Evolutionary conservation across 2,888 invertebrate species (phyloP).

Genomic region (Standfussiana lucernea): DNA sequence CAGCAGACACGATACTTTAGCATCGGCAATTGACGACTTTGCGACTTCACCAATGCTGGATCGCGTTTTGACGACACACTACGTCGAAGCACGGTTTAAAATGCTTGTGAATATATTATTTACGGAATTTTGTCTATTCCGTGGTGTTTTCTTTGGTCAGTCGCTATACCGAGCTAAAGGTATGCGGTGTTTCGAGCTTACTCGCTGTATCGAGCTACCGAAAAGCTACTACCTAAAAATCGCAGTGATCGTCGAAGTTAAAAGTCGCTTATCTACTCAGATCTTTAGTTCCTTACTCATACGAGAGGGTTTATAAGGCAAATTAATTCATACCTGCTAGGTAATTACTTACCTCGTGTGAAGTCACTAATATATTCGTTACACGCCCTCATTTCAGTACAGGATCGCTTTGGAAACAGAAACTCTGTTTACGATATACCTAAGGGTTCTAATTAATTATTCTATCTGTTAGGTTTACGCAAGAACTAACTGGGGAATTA

Average conservation of each 20-base stretch:
- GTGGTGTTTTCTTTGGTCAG: not conserved
- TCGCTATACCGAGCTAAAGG: not conserved
- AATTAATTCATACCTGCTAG: conserved; percentile 58
- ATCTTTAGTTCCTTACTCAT: not conserved
- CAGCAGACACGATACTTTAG: not conserved
- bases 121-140: not conserved
- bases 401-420: conserved; percentile 27
- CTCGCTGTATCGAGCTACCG: not conserved
- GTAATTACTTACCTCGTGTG: conserved; percentile 51
- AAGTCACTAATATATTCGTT: conserved; percentile 57
- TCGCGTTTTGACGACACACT: not conserved
- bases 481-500: conserved; percentile 48
- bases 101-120: not conserved
- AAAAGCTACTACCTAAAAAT: conserved; percentile 7
- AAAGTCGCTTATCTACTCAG: conserved; percentile 8
- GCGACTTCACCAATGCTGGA: not conserved
- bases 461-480: conserved; percentile 43
- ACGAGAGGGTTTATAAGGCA: conserved; percentile 31
- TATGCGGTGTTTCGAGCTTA: not conserved
- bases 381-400: conserved; percentile 45
- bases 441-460: conserved; percentile 56
- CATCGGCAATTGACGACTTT: not conserved
- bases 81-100: not conserved
- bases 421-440: conserved; percentile 31
- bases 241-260: not conserved